Base-by-base conservation (phyloP, 2,888 invertebrate genomes). In the Polyommatus iphigenia region DNA sequence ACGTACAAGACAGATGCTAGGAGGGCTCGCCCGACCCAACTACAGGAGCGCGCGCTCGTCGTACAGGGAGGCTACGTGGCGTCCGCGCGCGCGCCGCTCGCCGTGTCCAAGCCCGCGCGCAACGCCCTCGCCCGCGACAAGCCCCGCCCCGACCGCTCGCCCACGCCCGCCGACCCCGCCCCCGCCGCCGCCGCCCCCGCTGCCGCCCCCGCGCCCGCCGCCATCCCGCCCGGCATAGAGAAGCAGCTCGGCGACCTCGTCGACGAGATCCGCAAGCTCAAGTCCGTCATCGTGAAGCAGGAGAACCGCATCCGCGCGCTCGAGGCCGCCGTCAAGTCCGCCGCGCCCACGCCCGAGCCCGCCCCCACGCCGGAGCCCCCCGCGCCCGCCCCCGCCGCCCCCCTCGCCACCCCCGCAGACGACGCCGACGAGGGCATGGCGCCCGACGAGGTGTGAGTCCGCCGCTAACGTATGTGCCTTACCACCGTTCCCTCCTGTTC, bases 271-370 rank as follows among this genome's bases (percentile, higher is more conserved):
- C 96, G 98, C 79, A 98, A 98, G 89, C 92, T 98, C 82, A 98
- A 98, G 87, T 97, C 98, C n/a, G 97, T 98, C 90, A 98, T 98
- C 83, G 97, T 98, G 41, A 98, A 98, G 87, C 98, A 98, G 87
- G 98, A 98, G 93, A 98, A 98, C 84, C 95, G 97, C 77, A 97
- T 98, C 88, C 95, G 97, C 59, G 96, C 97, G 4, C 91, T 97
- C 13, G 97, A 98, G 87, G 96, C 96, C 20, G 84, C 88, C 0
- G 92, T 87, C 57, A 92, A 91, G 85, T 85, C 87, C 6, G 81
- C 83, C 88, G 73, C 85, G 90, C 87, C 81, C 7, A 84, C 81
- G 32, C 83, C 83, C 41, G 83, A 79, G 72, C 81, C 83, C 78
- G 82, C 82, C 88, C 91, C 84, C 79, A 89, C 91, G 29, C 87